A percentile compares a stretch with the other conserved stretches of the same genome.
phyloP scores from a whole-genome alignment of 2,113 vertebrate species.

The Semnornis frantzii region DNA sequence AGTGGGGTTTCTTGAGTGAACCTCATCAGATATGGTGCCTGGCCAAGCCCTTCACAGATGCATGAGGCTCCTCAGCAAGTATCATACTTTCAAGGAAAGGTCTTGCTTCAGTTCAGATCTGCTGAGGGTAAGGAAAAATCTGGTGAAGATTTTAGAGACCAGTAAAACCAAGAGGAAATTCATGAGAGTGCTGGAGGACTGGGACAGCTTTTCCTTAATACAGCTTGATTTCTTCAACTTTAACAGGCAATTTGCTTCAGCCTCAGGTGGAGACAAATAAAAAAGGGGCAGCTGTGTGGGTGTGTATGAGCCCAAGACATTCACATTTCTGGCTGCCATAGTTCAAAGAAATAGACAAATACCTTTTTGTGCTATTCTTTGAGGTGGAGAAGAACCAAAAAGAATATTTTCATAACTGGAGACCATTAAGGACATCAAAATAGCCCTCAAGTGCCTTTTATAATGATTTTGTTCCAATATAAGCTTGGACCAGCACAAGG shows the following conservation, averaged over 20 bases:
- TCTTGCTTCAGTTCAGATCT: not conserved
- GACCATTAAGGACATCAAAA: not conserved
- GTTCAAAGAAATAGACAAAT: not conserved
- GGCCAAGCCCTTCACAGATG: not conserved
- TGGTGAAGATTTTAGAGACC: not conserved
- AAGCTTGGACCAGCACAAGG: not conserved
- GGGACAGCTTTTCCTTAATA: not conserved
- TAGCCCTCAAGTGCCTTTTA: not conserved
- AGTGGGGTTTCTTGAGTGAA: accelerated
- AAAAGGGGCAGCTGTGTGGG: not conserved
- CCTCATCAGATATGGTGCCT: not conserved
- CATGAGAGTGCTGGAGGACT: not conserved
- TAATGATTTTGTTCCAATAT: not conserved
- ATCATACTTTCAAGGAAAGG: not conserved
- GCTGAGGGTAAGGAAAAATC: not conserved
- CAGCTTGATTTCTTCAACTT: not conserved
- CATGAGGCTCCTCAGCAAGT: accelerated
- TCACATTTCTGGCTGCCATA: not conserved
- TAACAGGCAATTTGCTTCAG: not conserved
- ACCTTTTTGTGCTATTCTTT: not conserved
- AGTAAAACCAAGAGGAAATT: not conserved
- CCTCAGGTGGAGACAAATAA: not conserved
- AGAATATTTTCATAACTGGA: not conserved
- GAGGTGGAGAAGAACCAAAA: not conserved
- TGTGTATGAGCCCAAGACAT: not conserved